phyloP scores from a whole-genome alignment of 2,797 vertebrate genomes.

The Eidolon dupreanum region DNA sequence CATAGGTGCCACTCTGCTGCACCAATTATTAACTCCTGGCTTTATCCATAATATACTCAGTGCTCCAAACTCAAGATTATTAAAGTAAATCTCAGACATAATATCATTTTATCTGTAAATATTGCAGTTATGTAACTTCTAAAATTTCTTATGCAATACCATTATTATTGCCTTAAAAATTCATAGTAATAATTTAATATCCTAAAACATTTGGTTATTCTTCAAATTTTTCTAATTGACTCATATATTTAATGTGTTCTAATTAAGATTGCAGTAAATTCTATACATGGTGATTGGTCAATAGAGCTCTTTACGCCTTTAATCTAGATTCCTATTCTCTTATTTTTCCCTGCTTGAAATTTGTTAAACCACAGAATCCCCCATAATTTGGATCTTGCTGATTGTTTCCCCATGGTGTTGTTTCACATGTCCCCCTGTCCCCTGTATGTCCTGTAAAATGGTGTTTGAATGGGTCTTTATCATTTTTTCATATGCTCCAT shows the following conservation, averaged over 20 bases:
- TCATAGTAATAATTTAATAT: neutral
- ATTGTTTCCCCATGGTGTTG: neutral
- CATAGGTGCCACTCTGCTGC: neutral
- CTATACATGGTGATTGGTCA: neutral
- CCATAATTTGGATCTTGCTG: neutral
- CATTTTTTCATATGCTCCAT: neutral
- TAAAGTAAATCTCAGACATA: neutral
- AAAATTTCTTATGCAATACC: neutral
- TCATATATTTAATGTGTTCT: neutral
- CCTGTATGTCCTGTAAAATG: neutral
- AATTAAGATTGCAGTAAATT: neutral
- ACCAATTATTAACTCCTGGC: neutral
- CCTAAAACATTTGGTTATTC: neutral
- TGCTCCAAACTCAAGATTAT: neutral
- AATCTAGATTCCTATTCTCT: neutral
- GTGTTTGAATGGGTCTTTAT: neutral
- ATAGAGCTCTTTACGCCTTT: neutral
- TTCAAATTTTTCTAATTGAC: neutral
- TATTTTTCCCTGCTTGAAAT: neutral
- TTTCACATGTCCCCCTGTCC: neutral
- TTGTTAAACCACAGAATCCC: neutral
- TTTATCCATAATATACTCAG: neutral
- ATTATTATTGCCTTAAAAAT: neutral
- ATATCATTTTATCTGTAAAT: conserved; percentile 7
- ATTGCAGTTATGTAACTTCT: neutral